Percentiles rank a stretch among this genome's conserved stretches.
These are phyloP conservation scores for Portevinia maculata DNA, from an alignment of 2,888 invertebrate species.

Conservation along the genomic window DNA sequence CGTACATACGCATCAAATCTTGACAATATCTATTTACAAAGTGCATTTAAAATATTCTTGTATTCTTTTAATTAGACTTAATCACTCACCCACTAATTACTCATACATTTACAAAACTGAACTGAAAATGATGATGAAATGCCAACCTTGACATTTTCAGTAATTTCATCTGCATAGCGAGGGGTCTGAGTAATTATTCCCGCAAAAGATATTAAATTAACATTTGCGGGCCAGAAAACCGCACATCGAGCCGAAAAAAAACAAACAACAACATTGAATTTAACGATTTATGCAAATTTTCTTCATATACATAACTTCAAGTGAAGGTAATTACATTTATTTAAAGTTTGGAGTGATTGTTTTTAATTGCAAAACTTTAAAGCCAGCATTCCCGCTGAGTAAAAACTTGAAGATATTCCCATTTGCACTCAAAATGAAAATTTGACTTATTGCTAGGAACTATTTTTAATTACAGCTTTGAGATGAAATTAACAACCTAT, in stretches of 20 bases:
- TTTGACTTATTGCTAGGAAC: no score
- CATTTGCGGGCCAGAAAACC: constrained; percentile 31
- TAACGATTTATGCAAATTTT: constrained; percentile 29
- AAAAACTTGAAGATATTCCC: no score
- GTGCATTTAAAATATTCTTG: not conserved
- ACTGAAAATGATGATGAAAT: constrained; percentile 25
- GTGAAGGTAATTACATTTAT: not conserved
- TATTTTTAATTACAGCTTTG: no score
- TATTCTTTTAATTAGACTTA: not conserved
- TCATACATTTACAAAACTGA: constrained; percentile 2
- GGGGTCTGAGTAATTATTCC: constrained; percentile 35
- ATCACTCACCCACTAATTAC: constrained; percentile 7
- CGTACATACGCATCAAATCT: not conserved
- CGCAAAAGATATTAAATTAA: constrained; percentile 29
- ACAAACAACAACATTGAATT: not conserved
- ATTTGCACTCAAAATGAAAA: no score
- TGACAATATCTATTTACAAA: not conserved
- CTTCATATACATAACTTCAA: not conserved
- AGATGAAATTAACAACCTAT: no score
- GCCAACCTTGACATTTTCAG: constrained; percentile 42
- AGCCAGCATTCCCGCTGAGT: not conserved
- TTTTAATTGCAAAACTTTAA: constrained; percentile 15
- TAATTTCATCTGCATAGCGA: constrained; percentile 14
- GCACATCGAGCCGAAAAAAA: constrained; percentile 10
- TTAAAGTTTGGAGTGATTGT: not conserved